Conservation (phyloP, 1,140 invertebrate genomes). For the Cydia splendana region DNA sequence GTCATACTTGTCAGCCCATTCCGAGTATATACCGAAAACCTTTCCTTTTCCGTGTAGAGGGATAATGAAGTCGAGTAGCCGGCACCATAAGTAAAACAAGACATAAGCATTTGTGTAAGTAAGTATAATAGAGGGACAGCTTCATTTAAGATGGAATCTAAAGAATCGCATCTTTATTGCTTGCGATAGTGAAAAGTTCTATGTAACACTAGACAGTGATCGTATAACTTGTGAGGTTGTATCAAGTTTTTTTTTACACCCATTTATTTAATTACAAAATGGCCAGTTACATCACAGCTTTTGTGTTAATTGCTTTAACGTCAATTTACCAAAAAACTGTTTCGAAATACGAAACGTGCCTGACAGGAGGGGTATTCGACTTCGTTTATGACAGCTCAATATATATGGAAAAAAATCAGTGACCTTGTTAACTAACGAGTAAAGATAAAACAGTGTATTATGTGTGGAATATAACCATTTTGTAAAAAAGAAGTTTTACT, state of each 20-base stretch:
- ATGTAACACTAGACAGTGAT: neutral
- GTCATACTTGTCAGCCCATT: constrained; percentile 9
- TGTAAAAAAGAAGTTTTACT: too few relatives aligned
- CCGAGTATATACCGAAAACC: neutral
- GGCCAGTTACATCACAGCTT: neutral
- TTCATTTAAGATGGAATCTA: too few relatives aligned
- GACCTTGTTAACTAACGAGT: too few relatives aligned
- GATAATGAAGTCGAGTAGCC: neutral
- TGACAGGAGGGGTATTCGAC: neutral
- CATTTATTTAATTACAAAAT: neutral
- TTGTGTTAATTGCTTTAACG: constrained; percentile 2
- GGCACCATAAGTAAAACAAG: neutral
- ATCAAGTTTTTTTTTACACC: neutral
- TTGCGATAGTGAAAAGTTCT: neutral
- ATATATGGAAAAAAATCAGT: too few relatives aligned
- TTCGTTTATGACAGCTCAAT: neutral
- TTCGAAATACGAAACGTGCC: constrained; percentile 8
- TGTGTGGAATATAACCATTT: too few relatives aligned
- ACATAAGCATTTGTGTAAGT: neutral
- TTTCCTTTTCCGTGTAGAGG: neutral
- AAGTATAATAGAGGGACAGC: too few relatives aligned
- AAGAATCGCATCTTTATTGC: too few relatives aligned
- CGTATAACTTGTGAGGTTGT: neutral
- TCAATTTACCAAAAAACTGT: neutral
- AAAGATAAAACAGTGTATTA: too few relatives aligned